Evolutionary conservation across 2,113 vertebrate species (phyloP), one percentile per base, ranked within the genome.

Genomic region (Paralichthys olivaceus): DNA sequence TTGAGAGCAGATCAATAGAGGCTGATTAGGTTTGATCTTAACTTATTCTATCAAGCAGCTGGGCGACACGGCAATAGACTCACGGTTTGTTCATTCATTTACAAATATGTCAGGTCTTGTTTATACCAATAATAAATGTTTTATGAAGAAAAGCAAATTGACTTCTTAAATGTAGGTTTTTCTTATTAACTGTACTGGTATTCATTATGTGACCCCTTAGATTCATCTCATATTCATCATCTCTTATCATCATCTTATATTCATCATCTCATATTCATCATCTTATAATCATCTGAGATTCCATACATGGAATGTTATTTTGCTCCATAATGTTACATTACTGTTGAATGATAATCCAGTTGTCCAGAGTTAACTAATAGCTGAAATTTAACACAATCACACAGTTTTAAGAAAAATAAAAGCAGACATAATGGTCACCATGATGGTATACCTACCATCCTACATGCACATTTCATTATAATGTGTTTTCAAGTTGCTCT

Each of bases 1-100:
- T 69, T 83, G 73, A 72, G 60, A 68, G 32, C 9, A 60, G 82
- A 87, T 88, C 87, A 89, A 84, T 91, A 72, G 1, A 26, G 12
- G 2, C 65, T 85, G 76, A 86, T 87, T 77, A 73, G 60, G 37
- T 81, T 82, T 82, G 54, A 87, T 55, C 65, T 47, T 57, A 2
- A 28, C 47, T 51, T 70, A 56, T 59, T 75, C 54, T n/a, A 61
- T 80, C 37, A 80, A 14, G 8, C 51, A 20, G 4, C n/a, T n/a
- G 40, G n/a, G 1, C 34, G 14, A 56, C 45, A 49, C 17, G 15
- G 8, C 43, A n/a, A 28, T 56, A 59, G 3, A 57, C 65, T 17
- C 8, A n/a, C 12, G n/a, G 49, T 45, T 37, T 71, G 23, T 47
- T 53, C 13, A 62, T 55, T 57, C 62, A 23, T 72, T 67, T 79